phyloP scores from a whole-genome alignment of 2,888 invertebrate species.

The Conus canariensis region DNA sequence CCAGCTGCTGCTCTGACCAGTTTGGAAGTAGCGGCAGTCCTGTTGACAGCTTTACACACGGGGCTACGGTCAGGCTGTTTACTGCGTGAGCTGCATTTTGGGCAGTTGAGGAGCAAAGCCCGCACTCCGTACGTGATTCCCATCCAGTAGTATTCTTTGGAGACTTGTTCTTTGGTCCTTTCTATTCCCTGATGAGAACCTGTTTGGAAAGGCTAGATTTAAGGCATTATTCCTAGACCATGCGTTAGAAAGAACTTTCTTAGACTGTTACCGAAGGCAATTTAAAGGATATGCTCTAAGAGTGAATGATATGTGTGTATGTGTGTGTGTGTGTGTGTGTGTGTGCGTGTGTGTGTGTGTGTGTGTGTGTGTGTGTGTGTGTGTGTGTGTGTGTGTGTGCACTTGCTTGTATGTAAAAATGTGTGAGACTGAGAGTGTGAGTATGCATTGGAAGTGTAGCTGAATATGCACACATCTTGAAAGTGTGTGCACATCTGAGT shows the following conservation, averaged over 20 bases:
- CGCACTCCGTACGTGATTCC: conserved; percentile 57
- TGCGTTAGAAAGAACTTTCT: no score
- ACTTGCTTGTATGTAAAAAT: not conserved
- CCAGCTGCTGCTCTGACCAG: not conserved
- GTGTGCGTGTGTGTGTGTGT: no score
- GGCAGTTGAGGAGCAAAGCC: conserved; percentile 52
- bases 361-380: not conserved
- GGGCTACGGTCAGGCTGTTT: not conserved
- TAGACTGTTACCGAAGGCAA: no score
- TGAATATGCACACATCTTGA: no score
- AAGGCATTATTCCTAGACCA: no score
- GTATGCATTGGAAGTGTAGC: no score
- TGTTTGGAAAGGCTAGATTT: conserved; percentile 28
- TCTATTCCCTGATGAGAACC: conserved; percentile 61
- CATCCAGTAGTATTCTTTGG: conserved; percentile 59
- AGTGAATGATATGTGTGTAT: no score
- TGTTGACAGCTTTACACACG: not conserved
- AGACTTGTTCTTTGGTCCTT: conserved; percentile 51
- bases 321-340: no score
- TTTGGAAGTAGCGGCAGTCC: not conserved
- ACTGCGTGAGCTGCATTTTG: conserved; percentile 43
- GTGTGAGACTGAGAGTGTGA: not conserved
- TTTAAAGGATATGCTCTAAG: no score
- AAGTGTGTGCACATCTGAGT: no score
- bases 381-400: not conserved